Evolutionary conservation across 2,797 vertebrate species (phyloP).

Genomic region (Sebastes vulpes): DNA sequence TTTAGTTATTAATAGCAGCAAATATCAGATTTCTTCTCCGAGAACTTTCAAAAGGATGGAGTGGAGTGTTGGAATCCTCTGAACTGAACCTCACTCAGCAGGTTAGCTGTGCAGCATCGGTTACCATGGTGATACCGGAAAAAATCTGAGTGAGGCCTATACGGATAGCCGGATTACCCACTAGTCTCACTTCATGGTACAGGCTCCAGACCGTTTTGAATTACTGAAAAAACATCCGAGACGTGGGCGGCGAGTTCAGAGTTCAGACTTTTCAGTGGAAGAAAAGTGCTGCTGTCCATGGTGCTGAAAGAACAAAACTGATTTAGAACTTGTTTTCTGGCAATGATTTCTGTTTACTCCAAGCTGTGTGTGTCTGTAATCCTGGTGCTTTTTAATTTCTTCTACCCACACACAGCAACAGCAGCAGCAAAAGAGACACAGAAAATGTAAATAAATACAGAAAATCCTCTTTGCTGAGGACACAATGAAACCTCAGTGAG

Average conservation of each 20-base stretch:
- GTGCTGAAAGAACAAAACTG: neutral
- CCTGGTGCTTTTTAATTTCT: neutral
- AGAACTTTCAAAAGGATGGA: neutral
- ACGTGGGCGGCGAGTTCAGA: neutral
- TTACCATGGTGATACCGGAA: neutral
- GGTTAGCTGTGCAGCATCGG: neutral
- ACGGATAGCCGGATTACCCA: neutral
- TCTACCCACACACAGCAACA: neutral
- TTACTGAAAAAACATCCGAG: neutral
- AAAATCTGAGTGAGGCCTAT: neutral
- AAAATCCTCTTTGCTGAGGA: neutral
- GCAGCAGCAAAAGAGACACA: conserved; percentile 1
- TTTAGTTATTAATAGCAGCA: neutral
- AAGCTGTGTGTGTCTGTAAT: neutral
- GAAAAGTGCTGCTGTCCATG: neutral
- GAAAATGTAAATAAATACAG: conserved; percentile 13
- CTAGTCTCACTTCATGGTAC: neutral
- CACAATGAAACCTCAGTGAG: neutral
- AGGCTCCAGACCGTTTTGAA: neutral
- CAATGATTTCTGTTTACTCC: neutral
- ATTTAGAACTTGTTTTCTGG: neutral
- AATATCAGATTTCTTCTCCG: neutral
- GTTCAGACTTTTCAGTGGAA: neutral
- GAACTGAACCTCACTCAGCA: neutral
- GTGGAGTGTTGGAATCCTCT: neutral